Evolutionary conservation across 2,113 vertebrate genomes (phyloP).

Genomic region (Melospiza melodia): DNA sequence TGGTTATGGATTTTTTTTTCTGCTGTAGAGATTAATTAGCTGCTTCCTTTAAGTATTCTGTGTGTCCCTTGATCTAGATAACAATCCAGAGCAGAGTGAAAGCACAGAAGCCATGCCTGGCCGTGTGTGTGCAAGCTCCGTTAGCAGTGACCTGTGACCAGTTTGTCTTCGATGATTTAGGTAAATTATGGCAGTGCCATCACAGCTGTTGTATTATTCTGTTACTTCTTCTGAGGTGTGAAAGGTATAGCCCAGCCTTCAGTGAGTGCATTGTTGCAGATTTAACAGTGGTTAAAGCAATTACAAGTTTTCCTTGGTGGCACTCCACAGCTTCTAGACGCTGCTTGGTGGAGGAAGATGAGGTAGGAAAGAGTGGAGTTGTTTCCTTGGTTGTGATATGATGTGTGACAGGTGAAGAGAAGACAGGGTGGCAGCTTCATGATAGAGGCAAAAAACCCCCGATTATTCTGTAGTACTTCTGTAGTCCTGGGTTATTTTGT

Average conservation of each 20-base stretch:
- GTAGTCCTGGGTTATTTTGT: not conserved
- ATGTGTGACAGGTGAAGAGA: not conserved
- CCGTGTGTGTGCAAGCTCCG: constrained; percentile 83
- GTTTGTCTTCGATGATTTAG: constrained; percentile 83
- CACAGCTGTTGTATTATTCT: not conserved
- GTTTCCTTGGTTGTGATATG: not conserved
- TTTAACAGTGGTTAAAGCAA: not conserved
- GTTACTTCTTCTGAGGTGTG: not conserved
- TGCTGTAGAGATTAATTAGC: not conserved
- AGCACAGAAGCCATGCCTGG: constrained; percentile 78
- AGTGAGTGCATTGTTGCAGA: not conserved
- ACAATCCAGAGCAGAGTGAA: constrained; percentile 78
- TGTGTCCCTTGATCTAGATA: constrained; percentile 73
- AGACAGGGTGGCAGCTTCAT: not conserved
- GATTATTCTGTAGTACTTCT: not conserved
- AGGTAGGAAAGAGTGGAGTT: not conserved
- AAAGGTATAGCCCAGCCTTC: not conserved
- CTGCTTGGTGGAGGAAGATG: not conserved
- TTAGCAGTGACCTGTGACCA: constrained; percentile 85
- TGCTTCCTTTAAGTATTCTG: not conserved
- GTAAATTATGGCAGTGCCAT: constrained; percentile 70
- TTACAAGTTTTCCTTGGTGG: not conserved
- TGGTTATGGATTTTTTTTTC: not conserved
- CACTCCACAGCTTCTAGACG: not conserved
- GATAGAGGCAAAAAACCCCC: not conserved